Base-by-base conservation (phyloP, 2,888 invertebrate genomes). In the Venusia cambrica region DNA sequence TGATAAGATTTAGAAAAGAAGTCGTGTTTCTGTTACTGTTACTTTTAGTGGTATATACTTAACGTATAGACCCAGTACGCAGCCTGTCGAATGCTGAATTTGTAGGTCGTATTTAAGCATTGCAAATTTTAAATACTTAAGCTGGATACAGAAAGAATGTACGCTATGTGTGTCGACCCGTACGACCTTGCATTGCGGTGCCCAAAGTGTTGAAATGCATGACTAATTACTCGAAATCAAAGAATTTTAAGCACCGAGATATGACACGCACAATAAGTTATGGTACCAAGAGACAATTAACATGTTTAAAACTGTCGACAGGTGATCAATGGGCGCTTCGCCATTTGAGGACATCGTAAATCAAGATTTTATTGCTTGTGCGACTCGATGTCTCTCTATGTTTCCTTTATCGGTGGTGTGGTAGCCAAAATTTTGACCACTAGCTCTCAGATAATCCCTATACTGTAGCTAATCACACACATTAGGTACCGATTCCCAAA, bases 31-130 rank as follows among this genome's bases (percentile, higher is more conserved):
- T n/a, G n/a, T n/a, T n/a, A n/a, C n/a, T n/a, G n/a, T 5, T 11
- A 18, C 5, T 18, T 18, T n/a, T 4, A 38, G 33, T 29, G 25
- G 9, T 25, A 25, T 8, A 32, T 19, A 12, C 10, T n/a, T 20
- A 10, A 20, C 16, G 20, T 29, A n/a, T n/a, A 30, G 57, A 58
- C 48, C 47, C 45, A 62, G 48, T 49, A 52, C 40, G 57, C 53
- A 50, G 48, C 46, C 43, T 41, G 52, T 51, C 59, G 63, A 69
- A 65, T 70, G 57, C 57, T 34, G 60, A 58, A 66, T 68, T 73
- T 78, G 64, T 72, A 68, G 77, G 73, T 61, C 73, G 64, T 46
- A 62, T 60, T 57, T 54, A 47, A 61, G 74, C 70, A 65, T 75
- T 67, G 68, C 73, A 62, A 73, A 68, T 75, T 61, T 61, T 60